phyloP scores from a whole-genome alignment of 2,113 vertebrate genomes.

The Clarias macrocephalus region DNA sequence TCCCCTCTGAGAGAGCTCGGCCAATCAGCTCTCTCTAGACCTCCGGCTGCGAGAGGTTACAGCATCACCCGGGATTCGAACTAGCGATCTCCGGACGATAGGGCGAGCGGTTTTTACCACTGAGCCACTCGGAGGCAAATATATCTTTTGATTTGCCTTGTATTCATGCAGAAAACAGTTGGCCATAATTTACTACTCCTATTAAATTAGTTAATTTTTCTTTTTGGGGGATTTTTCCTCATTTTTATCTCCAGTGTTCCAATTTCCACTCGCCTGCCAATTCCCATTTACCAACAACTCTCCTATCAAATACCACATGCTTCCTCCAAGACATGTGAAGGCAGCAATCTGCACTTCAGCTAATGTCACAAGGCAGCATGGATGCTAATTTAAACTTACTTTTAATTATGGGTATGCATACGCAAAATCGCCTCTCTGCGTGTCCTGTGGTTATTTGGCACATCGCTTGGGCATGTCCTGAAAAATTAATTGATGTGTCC shows the following conservation, averaged over 20 bases:
- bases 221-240: not conserved
- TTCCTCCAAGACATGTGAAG: not conserved
- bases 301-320: not conserved
- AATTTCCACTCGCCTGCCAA: not conserved
- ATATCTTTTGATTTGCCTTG: not conserved
- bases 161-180: not conserved
- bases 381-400: not conserved
- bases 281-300: not conserved
- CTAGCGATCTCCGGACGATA: too few relatives aligned
- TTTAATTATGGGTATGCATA: not conserved
- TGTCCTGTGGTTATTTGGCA: not conserved
- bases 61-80: too few relatives aligned
- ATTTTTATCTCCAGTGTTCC: not conserved
- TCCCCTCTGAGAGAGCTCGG: too few relatives aligned
- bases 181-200: not conserved
- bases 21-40: too few relatives aligned
- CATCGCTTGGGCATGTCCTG: not conserved
- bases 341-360: not conserved
- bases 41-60: too few relatives aligned
- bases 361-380: not conserved
- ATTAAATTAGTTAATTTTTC: not conserved
- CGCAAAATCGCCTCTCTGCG: not conserved
- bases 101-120: too few relatives aligned
- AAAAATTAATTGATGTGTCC: not conserved
- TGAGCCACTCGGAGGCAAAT: too few relatives aligned